Evolutionary conservation across 2,797 vertebrate genomes (phyloP), one percentile per base, ranked within the genome.

Genomic region (Meriones psammophilus): DNA sequence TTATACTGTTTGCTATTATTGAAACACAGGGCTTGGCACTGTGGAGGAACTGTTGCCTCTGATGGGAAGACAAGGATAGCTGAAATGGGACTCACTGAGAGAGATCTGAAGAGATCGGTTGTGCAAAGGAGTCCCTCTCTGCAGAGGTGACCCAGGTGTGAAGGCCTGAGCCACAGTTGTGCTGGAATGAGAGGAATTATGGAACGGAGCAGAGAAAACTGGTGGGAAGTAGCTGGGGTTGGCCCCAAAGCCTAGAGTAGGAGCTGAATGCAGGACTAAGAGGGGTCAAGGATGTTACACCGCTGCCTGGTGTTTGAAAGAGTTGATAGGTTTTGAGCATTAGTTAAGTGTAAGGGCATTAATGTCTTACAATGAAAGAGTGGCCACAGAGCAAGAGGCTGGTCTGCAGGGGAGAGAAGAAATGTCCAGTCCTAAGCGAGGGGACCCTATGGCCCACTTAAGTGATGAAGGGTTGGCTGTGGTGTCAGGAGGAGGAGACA

Each of bases 211-310:
- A 0, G 4, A 33, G 62, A 17, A 4, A 7, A 9, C 18, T 8
- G 28, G 56, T 3, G 1, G 30, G 36, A n/a, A 81, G 73, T 1
- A 17, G 50, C 46, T 68, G 14, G 8, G 14, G 17, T 46, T 46
- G 28, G 58, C 42, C 54, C 20, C 1, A 62, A 13, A 83, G 77
- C 13, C 60, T 0, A 0, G 42, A 74, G 26, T 4, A 5, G 1
- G 50, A 64, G 30, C 24, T 0, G 0, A 17, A 8, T 13, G 39
- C 18, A 5, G 0, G 0, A 10, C 3, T 4, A 0, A 8, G 8
- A 69, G n/a, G 0, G 54, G 5, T 46, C 4, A 1, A 77, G 76
- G 20, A 71, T 36, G 39, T 58, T 46, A 30, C 17, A 58, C n/a
- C 0, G 26, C 86, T 1, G 30, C 85, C 5, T 18, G 8, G 50